phyloP scores from a whole-genome alignment of 2,113 vertebrate species.

The Paramisgurnus dabryanus region DNA sequence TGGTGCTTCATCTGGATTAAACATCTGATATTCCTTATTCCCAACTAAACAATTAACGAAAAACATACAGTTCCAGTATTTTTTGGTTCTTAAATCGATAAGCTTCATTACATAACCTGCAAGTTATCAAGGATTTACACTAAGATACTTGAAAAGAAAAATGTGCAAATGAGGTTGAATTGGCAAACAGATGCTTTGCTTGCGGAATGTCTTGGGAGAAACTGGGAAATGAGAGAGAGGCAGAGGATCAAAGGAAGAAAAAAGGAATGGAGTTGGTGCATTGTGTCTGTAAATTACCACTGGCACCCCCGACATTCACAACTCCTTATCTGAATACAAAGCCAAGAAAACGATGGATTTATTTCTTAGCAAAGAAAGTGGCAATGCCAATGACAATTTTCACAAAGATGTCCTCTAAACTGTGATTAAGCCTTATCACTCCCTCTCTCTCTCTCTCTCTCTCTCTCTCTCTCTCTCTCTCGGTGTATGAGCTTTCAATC shows the following conservation, averaged over 20 bases:
- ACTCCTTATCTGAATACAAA: constrained; percentile 53
- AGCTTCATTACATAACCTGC: constrained; percentile 19
- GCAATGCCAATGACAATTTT: constrained; percentile 46
- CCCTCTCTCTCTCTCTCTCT: constrained; percentile 47
- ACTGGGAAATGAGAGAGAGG: neutral
- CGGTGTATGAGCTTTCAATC: constrained; percentile 61
- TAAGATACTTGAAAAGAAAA: neutral
- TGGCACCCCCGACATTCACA: constrained; percentile 14
- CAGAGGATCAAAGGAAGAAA: constrained; percentile 32
- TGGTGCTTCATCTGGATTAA: neutral
- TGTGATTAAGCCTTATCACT: constrained; percentile 52
- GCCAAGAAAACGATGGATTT: constrained; percentile 44
- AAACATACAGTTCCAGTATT: neutral
- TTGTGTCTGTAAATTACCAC: constrained; percentile 43
- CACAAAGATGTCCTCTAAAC: constrained; percentile 49
- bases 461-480: constrained; percentile 28
- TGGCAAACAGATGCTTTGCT: constrained; percentile 27
- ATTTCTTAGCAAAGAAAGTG: constrained; percentile 23
- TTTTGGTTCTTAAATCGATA: neutral
- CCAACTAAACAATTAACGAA: neutral
- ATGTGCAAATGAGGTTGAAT: constrained; percentile 14
- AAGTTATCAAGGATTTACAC: constrained; percentile 5
- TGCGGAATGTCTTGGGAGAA: constrained; percentile 10
- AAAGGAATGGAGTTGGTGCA: constrained; percentile 31
- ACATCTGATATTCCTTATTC: neutral